Evolutionary conservation across 2,888 invertebrate species (phyloP).

Genomic region (Hetaerina titia): DNA sequence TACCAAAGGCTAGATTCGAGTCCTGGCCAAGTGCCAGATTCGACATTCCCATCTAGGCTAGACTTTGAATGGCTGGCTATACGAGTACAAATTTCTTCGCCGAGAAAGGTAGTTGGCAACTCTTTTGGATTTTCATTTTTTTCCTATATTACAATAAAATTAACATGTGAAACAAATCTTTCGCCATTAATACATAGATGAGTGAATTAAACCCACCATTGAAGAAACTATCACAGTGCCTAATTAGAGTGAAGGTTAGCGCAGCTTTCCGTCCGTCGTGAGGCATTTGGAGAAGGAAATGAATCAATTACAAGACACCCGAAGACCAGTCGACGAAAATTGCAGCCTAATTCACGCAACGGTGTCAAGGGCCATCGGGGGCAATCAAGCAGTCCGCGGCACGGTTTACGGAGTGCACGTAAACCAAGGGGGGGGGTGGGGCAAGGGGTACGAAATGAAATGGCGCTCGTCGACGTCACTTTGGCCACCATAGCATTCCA

Average conservation of each 20-base stretch:
- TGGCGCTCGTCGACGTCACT: background rate
- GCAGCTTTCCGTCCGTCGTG: background rate
- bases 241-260: background rate
- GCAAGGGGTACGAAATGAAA: background rate
- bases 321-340: background rate
- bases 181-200: background rate
- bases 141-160: background rate
- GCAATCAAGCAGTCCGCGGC: background rate
- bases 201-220: background rate
- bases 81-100: background rate
- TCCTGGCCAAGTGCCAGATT: background rate
- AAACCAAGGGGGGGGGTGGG: background rate
- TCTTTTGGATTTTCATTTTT: too few species aligned
- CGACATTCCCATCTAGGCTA: background rate
- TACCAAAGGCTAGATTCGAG: background rate
- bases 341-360: background rate
- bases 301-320: background rate
- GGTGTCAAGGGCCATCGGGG: background rate
- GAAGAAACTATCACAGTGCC: background rate
- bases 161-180: background rate
- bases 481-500: background rate
- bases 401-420: background rate
- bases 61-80: background rate
- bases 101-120: background rate
- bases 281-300: background rate